Conservation (phyloP, 2,888 invertebrate species). For the Pasiphila rectangulata region DNA sequence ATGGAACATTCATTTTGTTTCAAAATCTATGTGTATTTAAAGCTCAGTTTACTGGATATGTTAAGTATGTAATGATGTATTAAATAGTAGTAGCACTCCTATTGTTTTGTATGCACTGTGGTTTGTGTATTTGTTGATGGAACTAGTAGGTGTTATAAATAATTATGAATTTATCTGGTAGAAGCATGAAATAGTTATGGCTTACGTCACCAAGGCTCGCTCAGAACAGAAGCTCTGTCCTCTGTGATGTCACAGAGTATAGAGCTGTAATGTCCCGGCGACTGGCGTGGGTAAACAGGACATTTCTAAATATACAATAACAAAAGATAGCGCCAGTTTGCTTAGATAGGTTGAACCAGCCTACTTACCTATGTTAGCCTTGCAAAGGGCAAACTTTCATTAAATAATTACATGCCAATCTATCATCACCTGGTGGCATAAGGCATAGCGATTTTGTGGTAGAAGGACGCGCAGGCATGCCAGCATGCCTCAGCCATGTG, state of each 20-base stretch:
- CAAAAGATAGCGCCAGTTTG: no score
- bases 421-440: no score
- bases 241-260: no score
- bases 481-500: conserved; percentile 27
- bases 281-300: no score
- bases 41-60: background rate
- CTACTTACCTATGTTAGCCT: no score
- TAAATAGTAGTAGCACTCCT: conserved; percentile 9
- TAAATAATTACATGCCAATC: no score
- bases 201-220: background rate
- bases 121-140: conserved; percentile 20
- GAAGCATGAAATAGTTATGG: conserved; percentile 6
- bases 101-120: conserved; percentile 21
- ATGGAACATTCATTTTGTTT: no score
- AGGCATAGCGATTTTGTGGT: background rate
- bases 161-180: conserved; percentile 25
- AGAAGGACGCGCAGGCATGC: conserved; percentile 19
- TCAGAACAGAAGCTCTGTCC: background rate
- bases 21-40: background rate
- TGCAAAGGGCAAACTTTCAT: no score
- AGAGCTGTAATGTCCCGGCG: no score
- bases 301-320: no score
- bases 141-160: conserved; percentile 19
- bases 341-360: no score
- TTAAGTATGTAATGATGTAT: background rate